These are phyloP conservation scores for Cataglyphis cursor DNA, from an alignment of 2,888 invertebrate species.

Conservation along the genomic window DNA sequence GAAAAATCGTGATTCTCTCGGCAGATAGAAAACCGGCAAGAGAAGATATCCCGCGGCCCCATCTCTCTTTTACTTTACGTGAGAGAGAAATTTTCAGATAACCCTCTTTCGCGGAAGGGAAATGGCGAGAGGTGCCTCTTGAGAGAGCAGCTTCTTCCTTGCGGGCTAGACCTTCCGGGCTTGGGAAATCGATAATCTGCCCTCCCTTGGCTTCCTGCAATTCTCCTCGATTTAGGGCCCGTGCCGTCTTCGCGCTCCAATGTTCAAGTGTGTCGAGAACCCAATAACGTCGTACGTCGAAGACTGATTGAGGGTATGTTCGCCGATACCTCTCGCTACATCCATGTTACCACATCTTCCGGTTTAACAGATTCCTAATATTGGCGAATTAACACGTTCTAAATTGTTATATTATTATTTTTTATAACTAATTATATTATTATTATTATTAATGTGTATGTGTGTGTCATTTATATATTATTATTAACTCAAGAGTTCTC, in stretches of 20 bases:
- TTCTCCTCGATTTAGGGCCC: slow-evolving; percentile 47
- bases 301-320: slow-evolving; percentile 38
- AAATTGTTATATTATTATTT: neutral
- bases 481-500: neutral
- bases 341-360: neutral
- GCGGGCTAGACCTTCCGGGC: slow-evolving; percentile 32
- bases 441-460: neutral
- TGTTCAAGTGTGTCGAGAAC: slow-evolving; percentile 22
- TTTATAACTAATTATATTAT: neutral
- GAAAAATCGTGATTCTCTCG: slow-evolving; percentile 35
- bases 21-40: slow-evolving; percentile 41
- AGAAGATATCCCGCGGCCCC: slow-evolving; percentile 50
- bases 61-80: slow-evolving; percentile 33
- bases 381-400: neutral
- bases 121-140: slow-evolving; percentile 32
- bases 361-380: slow-evolving; percentile 6
- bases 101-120: neutral
- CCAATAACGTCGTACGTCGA: slow-evolving; percentile 37
- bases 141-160: slow-evolving; percentile 27
- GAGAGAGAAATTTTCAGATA: slow-evolving; percentile 53
- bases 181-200: slow-evolving; percentile 7
- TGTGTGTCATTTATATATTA: too few species aligned
- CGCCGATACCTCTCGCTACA: slow-evolving; percentile 4
- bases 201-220: slow-evolving; percentile 21
- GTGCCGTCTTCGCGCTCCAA: slow-evolving; percentile 20